Evolutionary conservation across 2,888 invertebrate species (phyloP), one percentile per base, ranked within the genome.

Genomic region (Temnothorax unifasciatus): DNA sequence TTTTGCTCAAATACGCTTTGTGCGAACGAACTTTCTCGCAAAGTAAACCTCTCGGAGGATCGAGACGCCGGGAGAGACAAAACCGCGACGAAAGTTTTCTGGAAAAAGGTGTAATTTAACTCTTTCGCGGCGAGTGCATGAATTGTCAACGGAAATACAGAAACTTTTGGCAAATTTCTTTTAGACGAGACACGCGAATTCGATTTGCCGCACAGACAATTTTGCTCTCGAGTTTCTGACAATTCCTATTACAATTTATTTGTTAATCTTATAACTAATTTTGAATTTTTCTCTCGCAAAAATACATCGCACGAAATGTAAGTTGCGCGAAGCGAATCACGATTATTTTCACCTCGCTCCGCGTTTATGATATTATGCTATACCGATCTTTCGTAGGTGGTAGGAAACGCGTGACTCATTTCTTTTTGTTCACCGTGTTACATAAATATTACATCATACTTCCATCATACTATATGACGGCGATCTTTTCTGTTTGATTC

Each of bases 351-450:
- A 57, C 44, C 34, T n/a, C n/a, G 3, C 44, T 18, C n/a, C 41
- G 68, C 34, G 68, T 15, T 81, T 73, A 73, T 44, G 34, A 71
- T 77, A 64, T 77, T 54, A 85, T 57, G 63, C 82, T 64, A 50
- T 71, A 82, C 77, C 69, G 59, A 85, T 44, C 4, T 61, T 47
- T 34, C 79, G 89, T 89, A 82, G 89, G 89, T 85, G 83, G 83
- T 79, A 84, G 66, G 59, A 83, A 81, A 85, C 69, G 44, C 57
- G 47, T 88, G 89, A 89, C 85, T 89, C 88, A 88, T 74, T 64
- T 74, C 75, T 68, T 83, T 85, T 82, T 73, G 47, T 87, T 76
- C 47, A 61, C 21, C 15, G 63, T 18, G 79, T 89, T 86, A 85
- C 82, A 85, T 84, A 89, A 89, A 81, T 73, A 25, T 81, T 81